These are phyloP conservation scores for Capitulum mitella DNA, from an alignment of 2,888 invertebrate species.

Conservation along the genomic window DNA sequence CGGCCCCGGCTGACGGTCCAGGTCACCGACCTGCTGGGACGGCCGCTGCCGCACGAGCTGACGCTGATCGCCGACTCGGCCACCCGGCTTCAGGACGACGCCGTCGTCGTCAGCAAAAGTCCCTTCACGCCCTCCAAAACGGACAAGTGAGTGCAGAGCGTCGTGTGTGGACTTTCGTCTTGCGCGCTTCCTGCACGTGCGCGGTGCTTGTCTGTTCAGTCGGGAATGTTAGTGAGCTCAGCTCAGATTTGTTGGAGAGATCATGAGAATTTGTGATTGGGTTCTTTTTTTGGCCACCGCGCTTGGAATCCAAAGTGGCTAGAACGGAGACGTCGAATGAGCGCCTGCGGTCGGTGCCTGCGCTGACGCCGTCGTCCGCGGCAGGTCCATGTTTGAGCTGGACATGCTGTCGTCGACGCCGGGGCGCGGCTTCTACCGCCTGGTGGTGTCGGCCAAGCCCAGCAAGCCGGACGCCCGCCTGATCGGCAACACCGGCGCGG, in stretches of 20 bases:
- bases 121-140: constrained; percentile 44
- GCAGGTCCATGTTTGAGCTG: constrained; percentile 62
- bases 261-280: no score
- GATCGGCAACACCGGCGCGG: constrained; percentile 51
- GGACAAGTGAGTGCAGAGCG: constrained; percentile 4
- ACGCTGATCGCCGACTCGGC: constrained; percentile 58
- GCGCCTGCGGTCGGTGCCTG: no score
- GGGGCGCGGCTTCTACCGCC: constrained; percentile 75
- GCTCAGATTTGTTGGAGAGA: no score
- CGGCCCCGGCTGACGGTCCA: constrained; percentile 61
- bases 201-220: no score
- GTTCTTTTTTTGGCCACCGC: no score
- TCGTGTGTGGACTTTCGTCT: no score
- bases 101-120: constrained; percentile 60
- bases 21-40: constrained; percentile 47
- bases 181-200: no score
- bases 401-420: constrained; percentile 69
- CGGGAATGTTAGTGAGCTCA: no score
- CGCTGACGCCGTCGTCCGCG: background rate
- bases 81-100: constrained; percentile 63
- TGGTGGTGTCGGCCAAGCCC: constrained; percentile 63
- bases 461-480: constrained; percentile 51
- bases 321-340: no score
- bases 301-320: no score
- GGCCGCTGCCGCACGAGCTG: constrained; percentile 51